Evolutionary conservation across 2,797 vertebrate genomes (phyloP), one percentile per base, ranked within the genome.

Genomic region (Cichlasoma orientale): DNA sequence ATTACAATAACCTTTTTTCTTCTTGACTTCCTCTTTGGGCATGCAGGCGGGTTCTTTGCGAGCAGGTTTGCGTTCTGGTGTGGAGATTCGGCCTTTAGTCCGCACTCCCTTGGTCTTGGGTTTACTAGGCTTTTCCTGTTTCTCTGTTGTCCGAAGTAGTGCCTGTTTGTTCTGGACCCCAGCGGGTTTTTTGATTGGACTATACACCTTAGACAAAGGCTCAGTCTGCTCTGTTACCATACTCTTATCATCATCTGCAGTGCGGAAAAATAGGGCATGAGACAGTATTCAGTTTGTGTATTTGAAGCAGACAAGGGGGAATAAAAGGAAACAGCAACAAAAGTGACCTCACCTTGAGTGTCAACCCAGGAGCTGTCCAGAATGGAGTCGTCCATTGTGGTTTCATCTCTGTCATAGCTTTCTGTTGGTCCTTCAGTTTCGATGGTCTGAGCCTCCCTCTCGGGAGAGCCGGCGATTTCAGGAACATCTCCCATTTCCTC

Each of bases 301-400:
- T 55, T 31, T 58, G 38, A 84, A 56, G 21, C 18, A 50, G 23
- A 52, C n/a, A 4, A 53, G n/a, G 13, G 13, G 33, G n/a, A 55
- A 31, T 18, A 14, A 50, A 18, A 14, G 29, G 21, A 25, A 41
- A 38, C 14, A 71, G 69, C 8, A 11, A 79, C 54, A 0, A 57
- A 33, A 47, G 29, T 59, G 91, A 86, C 91, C 96, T 96, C 94
- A 99, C 98, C 98, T 97, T 99, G 98, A 88, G 97, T 97, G 89
- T 99, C 98, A 74, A 99, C 94, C 98, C 98, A 99, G 92, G 98
- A 97, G 92, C 98, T 99, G 96, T 99, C 98, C 94, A 99, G 95
- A 91, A 99, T 94, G 90, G 98, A 99, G 94, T 99, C 98, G 25
- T 99, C 98, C 3, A 99, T 98, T 36, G 98, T 99, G 78, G 98